phyloP scores from a whole-genome alignment of 2,797 vertebrate species.

The Diceros bicornis region DNA sequence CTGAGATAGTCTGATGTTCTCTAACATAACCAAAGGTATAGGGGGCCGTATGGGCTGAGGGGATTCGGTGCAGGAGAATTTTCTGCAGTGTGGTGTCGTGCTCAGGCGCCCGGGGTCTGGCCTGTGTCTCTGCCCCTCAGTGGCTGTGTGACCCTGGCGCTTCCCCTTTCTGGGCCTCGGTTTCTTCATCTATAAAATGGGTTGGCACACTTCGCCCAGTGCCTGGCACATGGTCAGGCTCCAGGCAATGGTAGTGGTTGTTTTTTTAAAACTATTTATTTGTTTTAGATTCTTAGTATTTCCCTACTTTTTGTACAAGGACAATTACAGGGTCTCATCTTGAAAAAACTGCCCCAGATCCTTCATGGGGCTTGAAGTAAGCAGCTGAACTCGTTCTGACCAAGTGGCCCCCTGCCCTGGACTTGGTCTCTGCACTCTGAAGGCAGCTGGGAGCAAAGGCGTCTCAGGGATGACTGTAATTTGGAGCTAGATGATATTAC shows the following conservation, averaged over 20 bases:
- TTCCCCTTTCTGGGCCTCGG: neutral
- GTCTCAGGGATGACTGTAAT: neutral
- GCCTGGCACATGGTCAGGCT: neutral
- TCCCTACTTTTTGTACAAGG: neutral
- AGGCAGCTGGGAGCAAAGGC: neutral
- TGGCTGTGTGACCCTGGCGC: neutral
- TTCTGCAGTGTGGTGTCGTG: neutral
- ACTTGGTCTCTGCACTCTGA: neutral
- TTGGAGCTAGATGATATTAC: neutral
- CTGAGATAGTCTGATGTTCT: neutral
- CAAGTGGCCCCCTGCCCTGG: neutral
- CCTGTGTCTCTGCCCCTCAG: neutral
- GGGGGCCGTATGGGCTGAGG: neutral
- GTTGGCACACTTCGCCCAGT: neutral
- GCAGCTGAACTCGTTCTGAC: neutral
- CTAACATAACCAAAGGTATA: neutral
- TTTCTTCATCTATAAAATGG: conserved; percentile 21
- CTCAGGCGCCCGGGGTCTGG: neutral
- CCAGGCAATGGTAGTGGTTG: neutral
- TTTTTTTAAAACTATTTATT: neutral
- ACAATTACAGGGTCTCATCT: neutral
- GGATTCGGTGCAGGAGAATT: neutral
- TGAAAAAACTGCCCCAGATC: neutral
- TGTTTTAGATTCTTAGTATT: neutral
- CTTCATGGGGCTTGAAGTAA: neutral